Percentiles rank a stretch among this genome's conserved stretches.
Conservation (phyloP, 2,797 vertebrate species). For the Syngnathus acus region DNA sequence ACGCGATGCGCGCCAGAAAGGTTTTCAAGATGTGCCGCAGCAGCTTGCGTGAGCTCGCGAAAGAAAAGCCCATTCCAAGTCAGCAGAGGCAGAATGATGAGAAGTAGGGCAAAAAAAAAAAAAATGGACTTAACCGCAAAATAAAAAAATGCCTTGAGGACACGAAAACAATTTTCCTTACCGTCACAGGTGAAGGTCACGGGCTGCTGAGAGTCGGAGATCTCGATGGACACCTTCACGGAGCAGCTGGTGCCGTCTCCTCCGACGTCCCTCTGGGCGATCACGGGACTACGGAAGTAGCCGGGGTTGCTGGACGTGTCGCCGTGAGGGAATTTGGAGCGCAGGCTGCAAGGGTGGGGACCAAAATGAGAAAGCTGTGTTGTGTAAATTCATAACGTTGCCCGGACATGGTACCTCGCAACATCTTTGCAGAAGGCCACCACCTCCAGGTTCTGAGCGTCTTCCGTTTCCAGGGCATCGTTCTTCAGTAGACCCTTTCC, state of each 20-base stretch:
- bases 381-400: background rate
- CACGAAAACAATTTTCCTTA: conserved; percentile 50
- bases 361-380: background rate
- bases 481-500: conserved; percentile 67
- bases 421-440: conserved; percentile 87
- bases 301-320: conserved; percentile 81
- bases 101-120: conserved; percentile 15
- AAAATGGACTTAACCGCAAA: background rate
- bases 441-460: conserved; percentile 84
- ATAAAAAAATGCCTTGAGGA: conserved; percentile 19
- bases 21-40: no score
- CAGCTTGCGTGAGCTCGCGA: background rate
- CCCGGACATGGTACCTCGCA: conserved; percentile 64
- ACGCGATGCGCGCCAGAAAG: background rate
- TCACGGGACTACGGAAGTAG: conserved; percentile 86
- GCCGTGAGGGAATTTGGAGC: conserved; percentile 73
- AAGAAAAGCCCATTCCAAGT: background rate
- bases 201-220: conserved; percentile 87
- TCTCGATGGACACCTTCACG: conserved; percentile 95
- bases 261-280: conserved; percentile 75
- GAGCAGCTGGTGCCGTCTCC: conserved; percentile 77
- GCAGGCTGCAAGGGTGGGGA: conserved; percentile 65
- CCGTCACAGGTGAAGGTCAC: conserved; percentile 98
- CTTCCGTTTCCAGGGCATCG: conserved; percentile 69
- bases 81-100: background rate